These are phyloP conservation scores for Proterorhinus semilunaris DNA, from an alignment of 2,113 vertebrate genomes.

Conservation along the genomic window DNA sequence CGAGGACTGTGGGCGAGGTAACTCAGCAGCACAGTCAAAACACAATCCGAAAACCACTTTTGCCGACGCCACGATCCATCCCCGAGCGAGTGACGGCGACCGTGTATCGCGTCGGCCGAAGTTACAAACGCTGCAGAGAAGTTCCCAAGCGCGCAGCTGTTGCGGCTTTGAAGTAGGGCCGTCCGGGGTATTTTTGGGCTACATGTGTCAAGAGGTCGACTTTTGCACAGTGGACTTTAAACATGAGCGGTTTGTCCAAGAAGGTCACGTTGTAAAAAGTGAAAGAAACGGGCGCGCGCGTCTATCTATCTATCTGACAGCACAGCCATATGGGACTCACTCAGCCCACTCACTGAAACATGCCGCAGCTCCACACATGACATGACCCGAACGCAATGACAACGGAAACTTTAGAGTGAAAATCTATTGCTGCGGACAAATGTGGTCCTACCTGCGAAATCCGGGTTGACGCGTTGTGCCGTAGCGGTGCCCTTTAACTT, in stretches of 20 bases:
- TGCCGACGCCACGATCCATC: neutral
- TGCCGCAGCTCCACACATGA: slow-evolving; percentile 17
- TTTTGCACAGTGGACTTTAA: neutral
- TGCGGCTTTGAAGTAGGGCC: neutral
- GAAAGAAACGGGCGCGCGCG: neutral
- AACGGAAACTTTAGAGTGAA: neutral
- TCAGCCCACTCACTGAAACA: slow-evolving; percentile 28
- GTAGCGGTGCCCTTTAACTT: neutral
- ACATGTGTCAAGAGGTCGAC: neutral
- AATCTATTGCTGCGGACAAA: too few species aligned
- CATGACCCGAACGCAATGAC: neutral
- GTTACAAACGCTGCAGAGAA: neutral
- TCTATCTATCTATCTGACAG: neutral
- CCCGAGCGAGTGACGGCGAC: neutral
- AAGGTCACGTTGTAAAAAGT: neutral
- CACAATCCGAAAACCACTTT: neutral
- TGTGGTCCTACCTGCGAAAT: neutral
- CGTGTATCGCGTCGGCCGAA: neutral
- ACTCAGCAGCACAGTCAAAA: neutral
- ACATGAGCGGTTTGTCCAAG: neutral
- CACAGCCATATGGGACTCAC: slow-evolving; percentile 10
- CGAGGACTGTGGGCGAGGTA: slow-evolving; percentile 17
- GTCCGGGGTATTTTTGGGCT: neutral
- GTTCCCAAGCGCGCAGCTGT: neutral
- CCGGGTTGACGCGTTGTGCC: neutral